A percentile compares a stretch with the other conserved stretches of the same genome.
phyloP scores from a whole-genome alignment of 2,888 invertebrate species.

The Listrodromus nycthemerus region DNA sequence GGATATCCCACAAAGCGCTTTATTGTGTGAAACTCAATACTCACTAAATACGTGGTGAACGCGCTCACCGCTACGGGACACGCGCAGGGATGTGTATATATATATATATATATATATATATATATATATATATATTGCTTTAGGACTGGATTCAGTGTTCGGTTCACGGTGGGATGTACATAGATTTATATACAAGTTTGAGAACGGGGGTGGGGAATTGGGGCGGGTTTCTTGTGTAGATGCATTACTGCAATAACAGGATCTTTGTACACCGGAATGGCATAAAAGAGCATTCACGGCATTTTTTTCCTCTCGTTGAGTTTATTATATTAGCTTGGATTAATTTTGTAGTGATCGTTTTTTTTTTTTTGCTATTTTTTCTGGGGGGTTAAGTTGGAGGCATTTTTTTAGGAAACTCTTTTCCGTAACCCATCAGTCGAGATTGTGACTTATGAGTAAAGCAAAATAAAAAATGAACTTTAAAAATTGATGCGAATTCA shows the following conservation, averaged over 20 bases:
- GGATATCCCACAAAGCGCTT: slow-evolving; percentile 83
- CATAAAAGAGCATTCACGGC: slow-evolving; percentile 12
- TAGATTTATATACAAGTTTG: neutral
- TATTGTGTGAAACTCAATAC: slow-evolving; percentile 83
- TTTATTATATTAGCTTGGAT: slow-evolving; percentile 18
- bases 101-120: no score
- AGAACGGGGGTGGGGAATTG: neutral
- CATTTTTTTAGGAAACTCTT: no score
- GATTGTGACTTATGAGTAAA: neutral
- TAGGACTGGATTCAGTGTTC: slow-evolving; percentile 2
- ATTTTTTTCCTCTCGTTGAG: neutral
- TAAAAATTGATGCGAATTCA: neutral
- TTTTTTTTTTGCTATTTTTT: neutral
- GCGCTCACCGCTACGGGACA: slow-evolving; percentile 48
- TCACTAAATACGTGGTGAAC: slow-evolving; percentile 78
- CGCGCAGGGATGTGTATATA: slow-evolving; percentile 47
- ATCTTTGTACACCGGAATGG: slow-evolving; percentile 14
- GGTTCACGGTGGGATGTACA: slow-evolving; percentile 5
- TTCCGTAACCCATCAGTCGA: no score
- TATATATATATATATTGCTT: neutral
- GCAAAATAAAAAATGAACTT: neutral
- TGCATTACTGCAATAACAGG: slow-evolving; percentile 37
- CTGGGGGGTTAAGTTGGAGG: neutral
- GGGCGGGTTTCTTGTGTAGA: slow-evolving; percentile 1
- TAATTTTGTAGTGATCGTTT: neutral